Percentiles rank a stretch among this genome's conserved stretches.
Conservation (phyloP, 2,113 vertebrate genomes). For the Otocyon megalotis region DNA sequence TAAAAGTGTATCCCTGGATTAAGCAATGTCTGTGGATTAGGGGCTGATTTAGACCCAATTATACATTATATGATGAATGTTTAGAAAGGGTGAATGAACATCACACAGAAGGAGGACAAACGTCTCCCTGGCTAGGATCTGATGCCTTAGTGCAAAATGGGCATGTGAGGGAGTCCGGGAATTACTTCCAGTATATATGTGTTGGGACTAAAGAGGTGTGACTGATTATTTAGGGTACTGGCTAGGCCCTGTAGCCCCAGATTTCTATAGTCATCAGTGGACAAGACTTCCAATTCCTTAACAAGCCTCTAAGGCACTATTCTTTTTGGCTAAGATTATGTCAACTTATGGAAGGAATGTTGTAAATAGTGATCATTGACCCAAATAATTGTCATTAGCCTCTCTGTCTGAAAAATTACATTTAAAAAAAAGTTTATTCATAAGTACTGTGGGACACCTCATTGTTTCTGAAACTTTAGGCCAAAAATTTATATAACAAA, state of each 20-base stretch:
- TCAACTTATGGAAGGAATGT: conserved; percentile 25
- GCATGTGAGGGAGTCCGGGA: background rate
- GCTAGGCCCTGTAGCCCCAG: background rate
- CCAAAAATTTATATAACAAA: background rate
- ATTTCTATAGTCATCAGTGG: conserved; percentile 35
- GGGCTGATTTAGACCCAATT: conserved; percentile 75
- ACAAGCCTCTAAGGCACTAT: conserved; percentile 52
- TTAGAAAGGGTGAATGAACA: conserved; percentile 35
- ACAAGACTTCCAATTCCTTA: conserved; percentile 57
- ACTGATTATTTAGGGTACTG: background rate
- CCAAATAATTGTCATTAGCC: conserved; percentile 30
- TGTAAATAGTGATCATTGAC: conserved; percentile 60
- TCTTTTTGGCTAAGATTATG: conserved; percentile 52
- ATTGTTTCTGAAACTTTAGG: conserved; percentile 40
- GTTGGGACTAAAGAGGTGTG: background rate
- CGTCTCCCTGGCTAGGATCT: conserved; percentile 12
- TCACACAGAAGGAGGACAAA: background rate
- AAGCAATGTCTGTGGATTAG: conserved; percentile 78
- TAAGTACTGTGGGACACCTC: background rate
- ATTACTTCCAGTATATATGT: background rate
- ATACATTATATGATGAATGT: conserved; percentile 66
- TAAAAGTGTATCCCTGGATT: conserved; percentile 76
- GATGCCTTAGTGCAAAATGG: background rate
- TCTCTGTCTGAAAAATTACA: conserved; percentile 49
- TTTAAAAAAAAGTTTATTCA: background rate